Evolutionary conservation across 2,113 vertebrate genomes (phyloP), one percentile per base, ranked within the genome.

Genomic region (Nibea albiflora): DNA sequence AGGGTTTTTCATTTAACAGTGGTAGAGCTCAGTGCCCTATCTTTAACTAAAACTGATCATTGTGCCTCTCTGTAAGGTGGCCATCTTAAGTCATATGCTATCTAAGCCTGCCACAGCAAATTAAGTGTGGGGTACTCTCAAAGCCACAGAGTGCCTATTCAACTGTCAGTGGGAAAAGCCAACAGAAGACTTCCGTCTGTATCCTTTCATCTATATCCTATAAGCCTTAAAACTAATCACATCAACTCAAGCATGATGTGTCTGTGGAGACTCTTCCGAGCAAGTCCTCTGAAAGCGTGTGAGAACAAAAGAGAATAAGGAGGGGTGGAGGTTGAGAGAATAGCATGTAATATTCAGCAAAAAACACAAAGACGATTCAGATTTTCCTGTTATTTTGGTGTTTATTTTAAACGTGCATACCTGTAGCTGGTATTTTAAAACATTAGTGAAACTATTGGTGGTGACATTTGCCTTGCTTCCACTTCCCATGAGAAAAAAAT

Each of bases 81-180:
- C 89, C 81, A 77, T 88, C 75, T 76, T 64, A 75, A 88, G 67
- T 80, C 54, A 68, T 77, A 72, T 64, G 83, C 63, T 58, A 56
- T 46, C 28, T 85, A 65, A 77, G 73, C 61, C 77, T 77, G 85
- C 69, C 83, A 56, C 63, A 44, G 80, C 61, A 80, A 67, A 85
- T 84, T 80, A 84, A 77, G 57, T 81, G 78, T 73, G 52, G 56
- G 76, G 52, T 80, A 62, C 74, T 73, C 74, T 78, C 62, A 61
- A 44, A 81, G 70, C 68, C 71, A 85, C 83, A 89, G 83, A 88
- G 74, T 49, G 47, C 68, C 87, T 84, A 80, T 89, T 91, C 87
- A 88, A 78, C 61, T 83, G 85, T 89, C 88, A 90, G 88, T 90
- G 86, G 86, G 88, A 92, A 92, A 89, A 87, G 83, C 86, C 88